Evolutionary conservation across 1,140 invertebrate genomes (phyloP), one percentile per base, ranked within the genome.

Genomic region (Magallana gigas): DNA sequence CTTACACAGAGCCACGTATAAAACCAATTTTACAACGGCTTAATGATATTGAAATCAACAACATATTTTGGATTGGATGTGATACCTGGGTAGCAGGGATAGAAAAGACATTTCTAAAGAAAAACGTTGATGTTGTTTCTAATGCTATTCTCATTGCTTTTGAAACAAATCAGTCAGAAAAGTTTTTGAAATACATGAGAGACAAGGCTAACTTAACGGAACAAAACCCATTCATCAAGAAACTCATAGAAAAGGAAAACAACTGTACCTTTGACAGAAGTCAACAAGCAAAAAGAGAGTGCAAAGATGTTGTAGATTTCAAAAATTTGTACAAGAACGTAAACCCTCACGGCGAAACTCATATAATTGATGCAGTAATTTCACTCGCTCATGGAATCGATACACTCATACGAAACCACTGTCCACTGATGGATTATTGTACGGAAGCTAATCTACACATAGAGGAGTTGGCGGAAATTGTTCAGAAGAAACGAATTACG

Each of bases 371-470:
- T 16, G 81, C 81, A 23, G 48, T 83, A 57, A 18, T 83, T 57
- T 56, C 48, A n/a, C 81, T 83, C 57, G 81, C 56, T 11, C 6
- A 83, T 83, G 18, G 81, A 57, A 57, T 83, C 16, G 57, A 83
- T 57, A n/a, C 16, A 57, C 18, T 83, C 8, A 83, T 83, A 57
- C 56, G 57, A 57, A 58, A 7, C 16, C 16, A 57, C 14, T 83
- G 81, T 57, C 81, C 48, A 16, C n/a, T 57, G 6, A n/a, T 83
- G 56, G 57, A 83, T n/a, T 58, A 57, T n/a, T 83, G 81, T 83
- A 57, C n/a, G 8, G 81, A 83, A 83, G 81, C 81, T 9, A 57
- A 83, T n/a, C 16, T 18, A 57, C 18, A 83, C 56, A 56, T n/a
- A 23, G 6, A 58, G 11, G 57, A 81, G 14, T 16, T 81, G 76